Conservation (phyloP, 37 sponge, comb jelly and placozoan genomes). For the Cladorhizidae sp. region DNA sequence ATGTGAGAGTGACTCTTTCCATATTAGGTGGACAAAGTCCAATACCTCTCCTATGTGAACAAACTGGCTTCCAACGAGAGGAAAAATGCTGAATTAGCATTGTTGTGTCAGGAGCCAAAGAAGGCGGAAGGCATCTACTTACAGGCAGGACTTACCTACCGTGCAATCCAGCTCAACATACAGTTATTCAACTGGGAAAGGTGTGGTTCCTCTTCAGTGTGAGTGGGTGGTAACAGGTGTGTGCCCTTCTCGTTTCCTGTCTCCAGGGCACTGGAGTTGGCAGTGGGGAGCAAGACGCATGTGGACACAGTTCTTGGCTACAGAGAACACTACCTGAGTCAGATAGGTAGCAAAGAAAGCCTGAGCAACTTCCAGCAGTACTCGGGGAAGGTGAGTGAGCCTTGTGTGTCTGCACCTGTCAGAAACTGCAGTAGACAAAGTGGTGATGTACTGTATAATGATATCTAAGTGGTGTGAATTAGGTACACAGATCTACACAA, state of each 20-base stretch:
- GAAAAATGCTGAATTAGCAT: conserved; percentile 84
- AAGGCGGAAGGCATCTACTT: conserved; percentile 90
- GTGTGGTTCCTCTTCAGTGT: too few species aligned
- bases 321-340: conserved; percentile 77
- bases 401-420: too few species aligned
- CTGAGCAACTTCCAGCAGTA: conserved; percentile 75
- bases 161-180: conserved; percentile 90
- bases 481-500: too few species aligned
- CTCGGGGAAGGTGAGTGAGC: conserved; percentile 46
- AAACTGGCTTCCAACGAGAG: conserved; percentile 60
- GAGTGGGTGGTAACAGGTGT: neutral
- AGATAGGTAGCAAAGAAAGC: conserved; percentile 74
- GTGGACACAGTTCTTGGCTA: conserved; percentile 95
- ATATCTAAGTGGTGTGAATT: too few species aligned
- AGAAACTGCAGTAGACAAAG: too few species aligned
- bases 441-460: too few species aligned
- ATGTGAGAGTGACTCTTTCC: too few species aligned
- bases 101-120: conserved; percentile 84
- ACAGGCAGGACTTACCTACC: conserved; percentile 80
- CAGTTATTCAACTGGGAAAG: conserved; percentile 91
- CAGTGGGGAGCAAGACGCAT: conserved; percentile 93
- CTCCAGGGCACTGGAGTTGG: conserved; percentile 88
- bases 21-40: conserved; percentile 92
- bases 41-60: conserved; percentile 74
- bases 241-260: neutral